These are phyloP conservation scores for Dendroctonus valens DNA, from an alignment of 1,140 invertebrate genomes.

Conservation along the genomic window DNA sequence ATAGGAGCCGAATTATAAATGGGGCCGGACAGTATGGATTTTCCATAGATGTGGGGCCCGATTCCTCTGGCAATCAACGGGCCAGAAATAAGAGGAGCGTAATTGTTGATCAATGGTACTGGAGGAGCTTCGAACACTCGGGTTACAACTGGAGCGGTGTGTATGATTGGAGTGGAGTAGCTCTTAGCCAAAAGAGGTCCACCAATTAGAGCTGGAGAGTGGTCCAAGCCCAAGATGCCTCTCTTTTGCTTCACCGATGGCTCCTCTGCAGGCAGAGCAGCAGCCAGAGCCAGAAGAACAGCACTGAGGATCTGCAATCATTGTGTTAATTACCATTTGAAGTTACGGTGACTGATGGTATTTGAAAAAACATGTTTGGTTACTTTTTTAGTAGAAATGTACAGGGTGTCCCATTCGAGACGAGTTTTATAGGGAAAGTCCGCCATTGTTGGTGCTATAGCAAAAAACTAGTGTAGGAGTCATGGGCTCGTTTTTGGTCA, in stretches of 20 bases:
- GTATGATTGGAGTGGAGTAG: constrained; percentile 19
- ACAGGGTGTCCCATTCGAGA: no score
- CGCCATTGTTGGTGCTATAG: no score
- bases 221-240: constrained; percentile 8
- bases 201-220: constrained; percentile 11
- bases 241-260: constrained; percentile 15
- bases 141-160: constrained; percentile 15
- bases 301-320: no score
- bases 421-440: no score
- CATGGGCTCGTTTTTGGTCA: no score
- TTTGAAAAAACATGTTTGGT: no score
- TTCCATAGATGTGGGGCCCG: constrained; percentile 21
- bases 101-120: constrained; percentile 10
- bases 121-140: constrained; percentile 25
- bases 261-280: constrained; percentile 11
- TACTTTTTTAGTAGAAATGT: no score
- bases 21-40: constrained; percentile 17
- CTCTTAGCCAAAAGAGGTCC: constrained; percentile 9
- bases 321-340: no score
- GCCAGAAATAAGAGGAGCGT: constrained; percentile 11
- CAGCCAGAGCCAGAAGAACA: neutral
- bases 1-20: constrained; percentile 13
- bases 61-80: constrained; percentile 14
- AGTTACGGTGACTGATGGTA: no score
- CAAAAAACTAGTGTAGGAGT: no score